Base-by-base conservation (phyloP, 2,888 invertebrate genomes). In the Tipula unca region DNA sequence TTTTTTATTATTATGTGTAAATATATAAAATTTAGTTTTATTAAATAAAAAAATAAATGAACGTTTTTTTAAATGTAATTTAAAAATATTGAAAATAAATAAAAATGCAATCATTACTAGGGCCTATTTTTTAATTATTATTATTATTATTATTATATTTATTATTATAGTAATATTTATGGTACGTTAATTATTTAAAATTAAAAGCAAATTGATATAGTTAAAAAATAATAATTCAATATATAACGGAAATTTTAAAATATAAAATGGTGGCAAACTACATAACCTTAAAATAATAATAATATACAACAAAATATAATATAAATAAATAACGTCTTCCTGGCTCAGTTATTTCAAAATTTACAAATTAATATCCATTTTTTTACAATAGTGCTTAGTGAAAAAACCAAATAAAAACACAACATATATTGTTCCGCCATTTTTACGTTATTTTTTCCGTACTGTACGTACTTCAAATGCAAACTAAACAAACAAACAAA, bases 101-200 rank as follows among this genome's bases (percentile, higher is more conserved):
- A 36, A 84, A 84, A 84, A 84, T 84, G 84, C 84, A 84, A 84
- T 84, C 84, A 84, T 36, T 84, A 84, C 36, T 84, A 84, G 84
- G 69, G 84, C 84, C 84, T 84, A 84, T 84, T 84, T 84, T 69
- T 84, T 36, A 84, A 84, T 84, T 84, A 84, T 84, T 84, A 84
- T 35, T 84, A 84, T 36, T 84, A 36, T 29, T 84, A 84, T n/a
- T 35, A 32, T 82, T 83, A 32, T 32, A 83, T 83, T 69, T 69
- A 69, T 69, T 69, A 69, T 69, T 69, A 69, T 69, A 69, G 69
- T 69, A 69, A 69, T 69, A 69, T 69, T 69, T 69, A 69, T 69
- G 69, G 69, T 69, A 69, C 25, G 69, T 69, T 69, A 69, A 69
- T 69, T 69, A 69, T 69, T 69, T 69, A 54, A 54, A 54, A 39